These are phyloP conservation scores for Lampris megalopsis DNA, from an alignment of 2,113 vertebrate species.

Conservation along the genomic window DNA sequence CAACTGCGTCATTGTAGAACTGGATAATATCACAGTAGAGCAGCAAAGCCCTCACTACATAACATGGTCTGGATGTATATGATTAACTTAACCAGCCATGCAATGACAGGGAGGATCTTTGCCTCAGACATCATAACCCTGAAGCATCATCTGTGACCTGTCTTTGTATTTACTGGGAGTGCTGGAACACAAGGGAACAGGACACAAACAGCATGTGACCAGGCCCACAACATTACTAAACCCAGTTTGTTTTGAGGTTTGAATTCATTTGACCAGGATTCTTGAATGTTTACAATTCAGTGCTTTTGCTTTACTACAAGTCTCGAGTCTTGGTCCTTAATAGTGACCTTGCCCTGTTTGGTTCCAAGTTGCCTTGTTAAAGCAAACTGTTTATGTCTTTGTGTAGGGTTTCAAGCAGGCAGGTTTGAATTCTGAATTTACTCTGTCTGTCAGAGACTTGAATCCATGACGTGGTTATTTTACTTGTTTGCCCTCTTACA, in stretches of 20 bases:
- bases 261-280: slow-evolving; percentile 22
- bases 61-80: slow-evolving; percentile 10
- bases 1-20: slow-evolving; percentile 53
- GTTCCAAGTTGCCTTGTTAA: slow-evolving; percentile 59
- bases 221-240: background rate
- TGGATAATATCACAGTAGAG: slow-evolving; percentile 60
- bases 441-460: slow-evolving; percentile 50
- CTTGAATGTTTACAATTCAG: slow-evolving; percentile 45
- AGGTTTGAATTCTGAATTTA: slow-evolving; percentile 55
- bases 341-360: slow-evolving; percentile 56
- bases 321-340: slow-evolving; percentile 45
- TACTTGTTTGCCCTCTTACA: slow-evolving; percentile 30
- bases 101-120: background rate
- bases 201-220: too few species aligned
- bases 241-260: background rate
- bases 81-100: slow-evolving; percentile 20
- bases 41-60: slow-evolving; percentile 15
- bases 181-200: too few species aligned
- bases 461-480: slow-evolving; percentile 56
- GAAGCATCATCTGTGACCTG: slow-evolving; percentile 19
- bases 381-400: slow-evolving; percentile 55
- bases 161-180: slow-evolving; percentile 13
- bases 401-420: slow-evolving; percentile 59
- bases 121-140: background rate
- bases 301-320: slow-evolving; percentile 4